Evolutionary conservation across 2,888 invertebrate species (phyloP), one percentile per base, ranked within the genome.

Genomic region (Rhingia rostrata): DNA sequence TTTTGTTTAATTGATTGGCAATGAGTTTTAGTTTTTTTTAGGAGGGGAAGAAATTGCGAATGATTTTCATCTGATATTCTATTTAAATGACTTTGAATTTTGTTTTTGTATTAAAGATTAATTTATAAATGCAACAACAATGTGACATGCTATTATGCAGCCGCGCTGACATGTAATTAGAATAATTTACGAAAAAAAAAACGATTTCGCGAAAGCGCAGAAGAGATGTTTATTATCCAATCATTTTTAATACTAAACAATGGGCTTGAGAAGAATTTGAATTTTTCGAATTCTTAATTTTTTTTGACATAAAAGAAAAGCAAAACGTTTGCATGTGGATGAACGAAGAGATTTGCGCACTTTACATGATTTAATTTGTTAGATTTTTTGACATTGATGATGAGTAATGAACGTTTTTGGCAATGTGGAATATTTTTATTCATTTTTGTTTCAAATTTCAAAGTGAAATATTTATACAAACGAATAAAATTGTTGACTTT

Each of bases 321-420:
- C 12, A 35, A 6, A 45, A 33, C 22, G 3, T 30, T 49, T 7
- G 22, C 33, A 58, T 1, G 35, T 61, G 61, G 10, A 61, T 47
- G 47, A 61, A 35, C 6, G 47, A 35, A 14, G 9, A 33, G 45
- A 4, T 53, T 12, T 12, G n/a, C 51, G 32, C 22, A 22, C 22
- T 35, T 47, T 35, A 22, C 35, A 63, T 63, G 47, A 7, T 14
- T 47, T 37, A 10, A 49, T 63, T 10, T 37, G 30, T 39, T 64
- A 51, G 22, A 49, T 12, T 64, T 22, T 47, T 49, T 64, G 63
- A 64, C 63, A 49, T 35, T 35, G 22, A 35, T 35, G 47, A 63
- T 49, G 63, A 63, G 39, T 43, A 54, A 43, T 54, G 43, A 43
- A 54, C 43, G 54, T 54, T 54, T 6, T 54, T 54, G 53, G 41